Evolutionary conservation across 2,888 invertebrate genomes (phyloP), one percentile per base, ranked within the genome.

Genomic region (Podabrus alpinus): DNA sequence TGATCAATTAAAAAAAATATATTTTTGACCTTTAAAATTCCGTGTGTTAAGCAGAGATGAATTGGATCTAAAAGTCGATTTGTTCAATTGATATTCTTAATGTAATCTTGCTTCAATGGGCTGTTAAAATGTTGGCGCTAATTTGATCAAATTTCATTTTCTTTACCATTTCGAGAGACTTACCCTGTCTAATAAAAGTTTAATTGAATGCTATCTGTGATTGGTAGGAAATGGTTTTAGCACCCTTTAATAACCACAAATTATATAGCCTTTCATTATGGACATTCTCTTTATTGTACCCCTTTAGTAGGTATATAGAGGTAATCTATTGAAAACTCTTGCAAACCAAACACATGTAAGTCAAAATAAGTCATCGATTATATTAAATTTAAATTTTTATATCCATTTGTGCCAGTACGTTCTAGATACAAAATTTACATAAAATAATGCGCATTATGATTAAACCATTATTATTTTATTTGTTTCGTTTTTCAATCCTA

Each of bases 131-230:
- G 62, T 64, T 64, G 45, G 45, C 13, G 19, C 13, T 64, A 64
- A 64, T 64, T 64, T 64, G 21, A 21, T 21, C 13, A 64, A 64
- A 64, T 64, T 64, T 21, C 62, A 64, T 64, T 21, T 64, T 64
- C 19, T 64, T 19, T 16, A 45, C 21, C 21, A 13, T 19, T 16
- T 64, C 10, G 16, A 17, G n/a, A 64, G 62, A 64, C 62, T 64
- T 45, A 21, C 11, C 19, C 62, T 64, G 62, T 64, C 62, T 64
- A 64, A 64, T 21, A 64, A 64, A 45, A 17, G 13, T 19, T 21
- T 64, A 64, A 64, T 64, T 64, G 62, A 64, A 64, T 64, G 19
- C n/a, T 64, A 64, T 17, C 21, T 64, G 62, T 64, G 62, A 64
- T 64, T 64, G 62, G 62, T 16, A n/a, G 21, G n/a, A 64, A 21